Base-by-base conservation (phyloP, 2,888 invertebrate species). In the Poecilobothrus nobilitatus region DNA sequence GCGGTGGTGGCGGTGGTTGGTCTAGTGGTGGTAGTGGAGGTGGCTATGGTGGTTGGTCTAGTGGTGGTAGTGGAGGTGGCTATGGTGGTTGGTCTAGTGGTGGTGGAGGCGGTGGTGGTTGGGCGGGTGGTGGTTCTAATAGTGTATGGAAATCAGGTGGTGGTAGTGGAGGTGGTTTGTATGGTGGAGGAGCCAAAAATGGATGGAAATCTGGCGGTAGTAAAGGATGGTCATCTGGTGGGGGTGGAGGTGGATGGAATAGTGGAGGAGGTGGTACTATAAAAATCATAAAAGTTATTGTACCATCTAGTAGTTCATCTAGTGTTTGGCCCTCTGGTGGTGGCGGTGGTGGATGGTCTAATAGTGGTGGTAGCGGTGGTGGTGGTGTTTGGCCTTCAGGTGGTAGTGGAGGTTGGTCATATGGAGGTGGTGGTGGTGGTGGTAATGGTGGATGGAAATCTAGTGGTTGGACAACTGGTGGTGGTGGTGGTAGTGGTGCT, bases 201-300 rank as follows among this genome's bases (percentile, higher is more conserved):
- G 37, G 37, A 8, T 10, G 12, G 10, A 37, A 12, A 10, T 8
- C 12, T 79, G 76, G 77, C 72, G 84, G 83, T 15, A 44, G 7
- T 4, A 22, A 10, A 63, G 63, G 63, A 63, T 90, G 89, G 89
- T 79, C 90, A 70, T 87, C 27, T 76, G 87, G 87, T 68, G 79
- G 88, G 27, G 80, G 81, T 65, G 85, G 85, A 69, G 37, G 37
- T 5, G 37, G 37, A 3, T 10, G 12, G 10, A 37, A 12, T 37
- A 12, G 2, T 79, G 76, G 77, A 72, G 84, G 83, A 69, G 82
- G 84, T 2, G 68, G 68, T 12, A 37, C 37, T 66, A 67, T 71
- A 15, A 34, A 62, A 18, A 68, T 67, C 53, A 66, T 63, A 9
- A 73, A 72, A 63, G 66, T 7, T n/a, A 21, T 34, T 27, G 67